Conservation (phyloP, 1,140 invertebrate species). For the Pissodes strobi region DNA sequence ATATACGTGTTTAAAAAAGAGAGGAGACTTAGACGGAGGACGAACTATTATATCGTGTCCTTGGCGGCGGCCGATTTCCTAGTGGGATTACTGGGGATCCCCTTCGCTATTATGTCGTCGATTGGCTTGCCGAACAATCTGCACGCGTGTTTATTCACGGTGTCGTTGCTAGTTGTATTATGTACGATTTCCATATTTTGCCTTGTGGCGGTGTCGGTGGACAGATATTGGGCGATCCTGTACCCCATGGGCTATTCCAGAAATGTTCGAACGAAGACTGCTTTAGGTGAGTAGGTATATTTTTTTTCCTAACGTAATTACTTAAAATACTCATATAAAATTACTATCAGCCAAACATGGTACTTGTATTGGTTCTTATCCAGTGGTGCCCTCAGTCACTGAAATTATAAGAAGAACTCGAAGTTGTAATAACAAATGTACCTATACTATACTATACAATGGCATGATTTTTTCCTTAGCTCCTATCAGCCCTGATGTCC, state of each 20-base stretch:
- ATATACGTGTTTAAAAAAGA: conserved; percentile 82
- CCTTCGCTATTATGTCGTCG: conserved; percentile 80
- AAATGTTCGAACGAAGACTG: conserved; percentile 81
- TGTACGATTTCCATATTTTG: conserved; percentile 93
- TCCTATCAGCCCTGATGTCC: no score
- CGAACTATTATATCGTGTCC: conserved; percentile 91
- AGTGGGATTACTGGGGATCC: conserved; percentile 78
- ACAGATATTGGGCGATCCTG: conserved; percentile 90
- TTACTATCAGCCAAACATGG: no score
- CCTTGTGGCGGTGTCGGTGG: conserved; percentile 86
- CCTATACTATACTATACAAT: no score
- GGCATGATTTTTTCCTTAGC: no score
- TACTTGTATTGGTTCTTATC: no score
- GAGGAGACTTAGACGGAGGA: conserved; percentile 74
- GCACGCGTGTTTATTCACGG: conserved; percentile 79
- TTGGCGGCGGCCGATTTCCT: conserved; percentile 84
- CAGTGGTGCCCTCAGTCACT: no score
- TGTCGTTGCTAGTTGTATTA: conserved; percentile 82
- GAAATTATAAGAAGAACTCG: no score
- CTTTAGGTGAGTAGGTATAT: conserved; percentile 79
- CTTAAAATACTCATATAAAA: no score
- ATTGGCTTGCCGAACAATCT: conserved; percentile 77
- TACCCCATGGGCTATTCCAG: conserved; percentile 88
- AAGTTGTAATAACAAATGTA: no score
- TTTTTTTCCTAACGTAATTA: no score